These are phyloP conservation scores for Diceros bicornis DNA, from an alignment of 2,797 vertebrate genomes.

Conservation along the genomic window DNA sequence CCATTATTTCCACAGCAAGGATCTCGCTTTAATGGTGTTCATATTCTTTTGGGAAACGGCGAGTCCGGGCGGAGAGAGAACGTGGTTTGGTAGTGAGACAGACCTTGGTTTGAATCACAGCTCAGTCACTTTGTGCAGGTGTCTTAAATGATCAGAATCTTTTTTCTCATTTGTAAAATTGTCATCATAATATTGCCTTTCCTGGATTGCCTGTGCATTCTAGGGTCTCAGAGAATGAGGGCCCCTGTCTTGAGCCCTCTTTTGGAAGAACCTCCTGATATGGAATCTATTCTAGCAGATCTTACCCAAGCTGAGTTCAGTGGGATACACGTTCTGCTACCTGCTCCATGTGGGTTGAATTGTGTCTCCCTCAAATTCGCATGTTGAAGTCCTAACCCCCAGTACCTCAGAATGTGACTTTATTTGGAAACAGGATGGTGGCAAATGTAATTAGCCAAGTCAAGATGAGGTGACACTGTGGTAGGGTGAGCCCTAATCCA, in stretches of 20 bases:
- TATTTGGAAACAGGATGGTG: background rate
- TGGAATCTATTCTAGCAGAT: background rate
- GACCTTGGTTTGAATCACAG: constrained; percentile 22
- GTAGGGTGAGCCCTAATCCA: background rate
- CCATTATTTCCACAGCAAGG: constrained; percentile 71
- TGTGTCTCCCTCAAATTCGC: background rate
- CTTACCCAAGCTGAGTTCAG: background rate
- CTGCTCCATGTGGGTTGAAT: background rate
- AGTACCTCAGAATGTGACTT: background rate
- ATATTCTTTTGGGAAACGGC: constrained; percentile 40
- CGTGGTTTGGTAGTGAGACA: background rate
- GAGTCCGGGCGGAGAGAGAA: background rate
- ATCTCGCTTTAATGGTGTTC: constrained; percentile 51
- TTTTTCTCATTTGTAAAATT: constrained; percentile 15
- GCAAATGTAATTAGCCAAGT: background rate
- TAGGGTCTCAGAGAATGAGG: background rate
- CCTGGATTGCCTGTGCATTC: background rate
- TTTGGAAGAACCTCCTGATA: background rate
- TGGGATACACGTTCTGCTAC: background rate
- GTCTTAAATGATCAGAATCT: constrained; percentile 1
- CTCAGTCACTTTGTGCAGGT: background rate
- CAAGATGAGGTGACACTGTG: background rate
- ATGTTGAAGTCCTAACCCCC: background rate
- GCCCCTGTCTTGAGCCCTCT: background rate
- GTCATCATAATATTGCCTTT: background rate